Percentiles rank a stretch among this genome's conserved stretches.
phyloP scores from a whole-genome alignment of 2,888 invertebrate genomes.

The Entomobrya multifasciata region DNA sequence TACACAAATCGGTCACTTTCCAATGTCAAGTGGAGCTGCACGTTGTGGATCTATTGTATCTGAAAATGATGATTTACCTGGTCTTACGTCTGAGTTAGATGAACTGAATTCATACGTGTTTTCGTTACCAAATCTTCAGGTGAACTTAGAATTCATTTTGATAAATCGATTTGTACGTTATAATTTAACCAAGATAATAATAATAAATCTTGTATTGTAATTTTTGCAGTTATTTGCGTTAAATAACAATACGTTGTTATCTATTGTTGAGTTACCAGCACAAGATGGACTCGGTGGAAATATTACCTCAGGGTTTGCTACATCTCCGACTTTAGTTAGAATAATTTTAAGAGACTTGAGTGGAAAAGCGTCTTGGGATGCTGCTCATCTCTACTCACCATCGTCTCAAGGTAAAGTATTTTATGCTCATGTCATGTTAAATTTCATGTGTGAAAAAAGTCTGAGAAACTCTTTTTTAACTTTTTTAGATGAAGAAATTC shows the following conservation, averaged over 20 bases:
- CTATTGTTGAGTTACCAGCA: constrained; percentile 93
- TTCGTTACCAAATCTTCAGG: constrained; percentile 90
- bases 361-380: constrained; percentile 98
- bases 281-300: constrained; percentile 85
- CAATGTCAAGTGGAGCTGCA: constrained; percentile 93
- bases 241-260: constrained; percentile 89
- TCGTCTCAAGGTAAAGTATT: constrained; percentile 54
- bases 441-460: no score
- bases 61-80: constrained; percentile 94
- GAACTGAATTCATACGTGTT: constrained; percentile 91
- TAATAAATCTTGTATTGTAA: neutral
- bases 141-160: constrained; percentile 78
- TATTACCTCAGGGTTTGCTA: constrained; percentile 88
- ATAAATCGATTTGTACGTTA: neutral
- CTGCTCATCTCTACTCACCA: constrained; percentile 89
- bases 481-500: constrained; percentile 58
- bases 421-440: no score
- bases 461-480: no score
- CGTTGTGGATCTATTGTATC: constrained; percentile 93
- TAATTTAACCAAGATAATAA: neutral
- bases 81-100: constrained; percentile 83
- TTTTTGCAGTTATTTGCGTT: constrained; percentile 89
- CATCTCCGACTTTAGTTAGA: constrained; percentile 89
- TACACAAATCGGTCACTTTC: constrained; percentile 96
- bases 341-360: constrained; percentile 93